A percentile compares a stretch with the other conserved stretches of the same genome.
phyloP scores from a whole-genome alignment of 2,797 vertebrate species.

The Antrozous pallidus region DNA sequence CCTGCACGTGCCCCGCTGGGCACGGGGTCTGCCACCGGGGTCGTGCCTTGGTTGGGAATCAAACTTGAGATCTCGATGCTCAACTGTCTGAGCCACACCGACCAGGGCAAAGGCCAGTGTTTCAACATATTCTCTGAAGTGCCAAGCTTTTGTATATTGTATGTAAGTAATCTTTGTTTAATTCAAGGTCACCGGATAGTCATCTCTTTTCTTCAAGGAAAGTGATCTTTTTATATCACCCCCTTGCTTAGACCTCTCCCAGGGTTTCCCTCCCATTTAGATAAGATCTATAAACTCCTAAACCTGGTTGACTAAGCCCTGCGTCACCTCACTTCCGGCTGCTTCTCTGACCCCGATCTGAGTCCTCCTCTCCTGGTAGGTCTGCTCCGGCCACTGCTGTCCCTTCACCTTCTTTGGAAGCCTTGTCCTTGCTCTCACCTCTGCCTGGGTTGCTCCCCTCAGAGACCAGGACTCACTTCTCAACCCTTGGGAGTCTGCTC shows the following conservation, averaged over 20 bases:
- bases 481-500: neutral
- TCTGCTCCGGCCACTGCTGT: neutral
- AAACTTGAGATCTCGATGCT: neutral
- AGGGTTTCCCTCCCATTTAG: neutral
- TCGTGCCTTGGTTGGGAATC: neutral
- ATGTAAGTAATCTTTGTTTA: neutral
- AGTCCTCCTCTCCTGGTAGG: neutral
- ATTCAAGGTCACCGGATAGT: conserved; percentile 41
- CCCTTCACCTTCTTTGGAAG: neutral
- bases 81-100: neutral
- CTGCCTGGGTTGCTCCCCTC: neutral
- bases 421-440: neutral
- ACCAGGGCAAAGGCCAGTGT: neutral
- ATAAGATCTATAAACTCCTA: neutral
- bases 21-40: neutral
- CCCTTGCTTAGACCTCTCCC: neutral
- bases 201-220: neutral
- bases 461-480: neutral
- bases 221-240: neutral
- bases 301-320: neutral
- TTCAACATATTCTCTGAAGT: neutral
- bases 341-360: neutral
- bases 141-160: neutral
- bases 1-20: too few relatives aligned
- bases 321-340: neutral